Conservation (phyloP, 2,888 invertebrate genomes). For the Flexamia atlantica region DNA sequence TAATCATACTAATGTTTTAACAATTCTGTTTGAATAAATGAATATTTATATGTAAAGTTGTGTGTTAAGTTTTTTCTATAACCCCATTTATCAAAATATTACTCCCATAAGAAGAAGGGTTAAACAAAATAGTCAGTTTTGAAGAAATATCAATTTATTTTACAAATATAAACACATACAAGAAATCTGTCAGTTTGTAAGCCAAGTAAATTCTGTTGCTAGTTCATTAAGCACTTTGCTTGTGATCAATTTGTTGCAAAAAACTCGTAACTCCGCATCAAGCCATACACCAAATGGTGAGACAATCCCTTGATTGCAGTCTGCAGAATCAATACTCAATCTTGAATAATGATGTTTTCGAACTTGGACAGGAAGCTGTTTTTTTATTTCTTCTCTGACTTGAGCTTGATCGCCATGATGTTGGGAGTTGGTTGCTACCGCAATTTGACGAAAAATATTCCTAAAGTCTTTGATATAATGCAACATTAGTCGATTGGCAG, state of each 20-base stretch:
- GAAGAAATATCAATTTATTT: too few species aligned
- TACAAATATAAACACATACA: too few species aligned
- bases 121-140: too few species aligned
- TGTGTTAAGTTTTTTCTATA: too few species aligned
- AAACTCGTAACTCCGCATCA: background rate
- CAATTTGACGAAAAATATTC: background rate
- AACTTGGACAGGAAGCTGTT: background rate
- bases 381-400: background rate
- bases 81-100: too few species aligned
- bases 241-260: background rate
- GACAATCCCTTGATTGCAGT: background rate
- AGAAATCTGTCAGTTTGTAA: too few species aligned
- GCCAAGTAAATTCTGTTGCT: background rate
- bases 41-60: too few species aligned
- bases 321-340: background rate
- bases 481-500: background rate
- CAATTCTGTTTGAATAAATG: too few species aligned
- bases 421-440: background rate
- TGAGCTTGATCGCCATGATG: background rate
- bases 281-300: background rate
- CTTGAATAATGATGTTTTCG: background rate
- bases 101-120: too few species aligned
- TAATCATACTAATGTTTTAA: too few species aligned
- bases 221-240: background rate
- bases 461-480: background rate